Evolutionary conservation across 2,888 invertebrate species (phyloP), one percentile per base, ranked within the genome.

Genomic region (Eupithecia pulchellata): DNA sequence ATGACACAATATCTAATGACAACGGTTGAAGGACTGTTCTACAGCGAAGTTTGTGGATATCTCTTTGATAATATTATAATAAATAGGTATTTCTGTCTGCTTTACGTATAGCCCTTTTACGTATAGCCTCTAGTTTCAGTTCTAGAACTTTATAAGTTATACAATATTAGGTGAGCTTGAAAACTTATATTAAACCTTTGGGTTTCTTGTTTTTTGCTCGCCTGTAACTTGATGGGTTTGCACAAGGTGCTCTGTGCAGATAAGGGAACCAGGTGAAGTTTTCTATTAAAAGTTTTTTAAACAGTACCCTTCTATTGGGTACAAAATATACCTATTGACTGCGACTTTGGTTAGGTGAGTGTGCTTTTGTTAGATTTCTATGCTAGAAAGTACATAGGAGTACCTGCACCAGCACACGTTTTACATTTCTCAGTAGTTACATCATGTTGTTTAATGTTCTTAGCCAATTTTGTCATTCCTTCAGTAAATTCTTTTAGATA

Each of bases 161-260:
- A 42, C 61, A 65, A 32, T 27, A 68, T 61, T 36, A 60, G 30
- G 52, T n/a, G 3, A 63, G 58, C 67, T 72, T 71, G 57, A 64
- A 72, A 77, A 77, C 76, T 77, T 77, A 76, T 76, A 78, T 75
- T 77, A 76, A 76, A 77, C 74, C 70, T 66, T 64, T 66, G 64
- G 63, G 63, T 67, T 69, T 63, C 67, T 60, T 71, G 72, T 64
- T 74, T 77, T 75, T 77, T 75, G 71, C 61, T 63, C 65, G 29
- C 60, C 70, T 60, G 72, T 71, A 68, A 70, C 69, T 70, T 73
- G 71, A 74, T 74, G 74, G 64, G 71, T 77, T 71, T 72, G 58
- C 36, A 62, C 61, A 42, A 68, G 67, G 36, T 65, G 65, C 36
- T 57, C 34, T 67, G 27, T 36, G 58, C 20, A 58, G 66, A 60